Conservation (phyloP, 2,888 invertebrate genomes). For the Morpho helenor region DNA sequence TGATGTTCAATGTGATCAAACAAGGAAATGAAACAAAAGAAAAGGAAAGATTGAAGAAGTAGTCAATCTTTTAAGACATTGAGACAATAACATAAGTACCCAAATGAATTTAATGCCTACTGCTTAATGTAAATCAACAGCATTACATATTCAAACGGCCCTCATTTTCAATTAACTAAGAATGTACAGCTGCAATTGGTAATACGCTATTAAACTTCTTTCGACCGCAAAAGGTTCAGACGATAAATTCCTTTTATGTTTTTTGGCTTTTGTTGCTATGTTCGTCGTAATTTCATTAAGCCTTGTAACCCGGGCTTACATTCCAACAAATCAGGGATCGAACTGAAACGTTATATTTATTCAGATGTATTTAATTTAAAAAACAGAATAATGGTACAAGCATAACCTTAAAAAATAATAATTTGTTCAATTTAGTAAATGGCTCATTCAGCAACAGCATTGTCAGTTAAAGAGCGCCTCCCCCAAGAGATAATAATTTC, state of each 20-base stretch:
- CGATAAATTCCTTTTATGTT: neutral
- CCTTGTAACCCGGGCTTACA: constrained; percentile 1
- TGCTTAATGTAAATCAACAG: neutral
- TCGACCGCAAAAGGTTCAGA: neutral
- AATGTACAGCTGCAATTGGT: neutral
- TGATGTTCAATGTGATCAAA: too few species aligned
- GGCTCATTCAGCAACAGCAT: too few species aligned
- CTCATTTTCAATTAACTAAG: neutral
- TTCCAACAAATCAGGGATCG: constrained; percentile 3
- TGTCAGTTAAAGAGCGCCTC: too few species aligned
- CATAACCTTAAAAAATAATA: too few species aligned
- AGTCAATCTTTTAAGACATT: too few species aligned
- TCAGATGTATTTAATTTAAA: neutral
- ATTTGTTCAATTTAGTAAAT: too few species aligned
- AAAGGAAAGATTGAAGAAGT: too few species aligned
- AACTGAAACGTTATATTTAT: constrained; percentile 3
- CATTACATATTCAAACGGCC: neutral
- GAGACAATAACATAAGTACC: too few species aligned
- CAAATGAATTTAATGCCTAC: too few species aligned
- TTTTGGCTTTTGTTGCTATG: constrained; percentile 4
- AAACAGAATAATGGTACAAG: too few species aligned
- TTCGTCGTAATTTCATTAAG: neutral
- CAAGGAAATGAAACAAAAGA: too few species aligned
- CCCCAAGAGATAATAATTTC: too few species aligned
- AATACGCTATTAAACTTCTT: neutral